Base-by-base conservation (phyloP, 2,797 vertebrate species). In the Sebastes iracundus region DNA sequence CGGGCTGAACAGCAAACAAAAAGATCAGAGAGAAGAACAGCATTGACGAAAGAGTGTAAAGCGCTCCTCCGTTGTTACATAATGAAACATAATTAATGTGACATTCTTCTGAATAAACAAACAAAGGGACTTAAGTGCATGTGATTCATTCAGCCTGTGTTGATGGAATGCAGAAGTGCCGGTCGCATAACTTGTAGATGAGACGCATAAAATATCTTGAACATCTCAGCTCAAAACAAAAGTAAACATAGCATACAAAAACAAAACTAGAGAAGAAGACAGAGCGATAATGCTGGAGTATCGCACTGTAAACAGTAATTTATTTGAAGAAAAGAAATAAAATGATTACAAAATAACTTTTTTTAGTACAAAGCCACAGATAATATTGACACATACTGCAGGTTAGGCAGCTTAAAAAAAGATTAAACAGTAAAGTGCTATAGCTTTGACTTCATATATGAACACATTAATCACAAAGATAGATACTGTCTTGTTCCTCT, bases 361-460 rank as follows among this genome's bases (percentile, higher is more conserved):
- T 46, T 72, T 46, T 20, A 55, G 6, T 25, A 8, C 14, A 75
- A 14, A 63, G 2, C 0, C 13, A 25, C 12, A 60, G 1, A 68
- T 28, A 18, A 13, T 27, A 13, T 4, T 20, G 18, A 58, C 28
- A 58, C 25, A 53, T 14, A 16, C 5, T 52, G 18, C 1, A 16
- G 20, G n/a, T 33, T 5, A 66, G 20, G 13, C 0, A 58, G 7
- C 4, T 49, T 59, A n/a, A 2, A 49, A 78, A 65, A 46, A 2
- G 63, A n/a, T 67, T 35, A 70, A 60, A 60, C 4, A 69, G 16
- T 56, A 14, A 84, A 82, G 75, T 78, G 76, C 63, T 42, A 2
- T 25, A 23, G 7, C 10, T 71, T 42, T 74, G 10, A 46, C 53
- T 53, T 77, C 61, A 82, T 7, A 11, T 16, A 59, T 6, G 1